Evolutionary conservation across 2,113 vertebrate genomes (phyloP), one percentile per base, ranked within the genome.

Genomic region (Erinaceus europaeus): DNA sequence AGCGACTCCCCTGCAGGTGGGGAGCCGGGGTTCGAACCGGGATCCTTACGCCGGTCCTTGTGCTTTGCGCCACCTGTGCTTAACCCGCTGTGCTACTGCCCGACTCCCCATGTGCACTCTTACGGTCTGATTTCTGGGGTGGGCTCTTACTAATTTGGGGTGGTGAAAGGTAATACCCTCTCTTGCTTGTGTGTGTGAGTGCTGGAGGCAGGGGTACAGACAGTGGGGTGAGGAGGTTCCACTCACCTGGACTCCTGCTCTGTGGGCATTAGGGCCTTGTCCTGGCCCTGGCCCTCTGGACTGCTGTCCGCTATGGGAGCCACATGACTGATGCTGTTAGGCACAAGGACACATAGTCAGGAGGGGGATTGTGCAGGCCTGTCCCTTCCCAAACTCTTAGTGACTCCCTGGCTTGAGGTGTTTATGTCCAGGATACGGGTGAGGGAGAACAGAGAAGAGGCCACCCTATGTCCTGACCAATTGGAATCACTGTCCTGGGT

Each of bases 241-340:
- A 65, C 95, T 97, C 89, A 99, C 99, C 98, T 98, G 96, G 93
- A 95, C 64, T 98, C 98, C 73, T 94, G 96, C 57, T 97, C 97
- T 0, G 64, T 2, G 36, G 82, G 88, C 25, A 93, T 82, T 3
- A 92, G 69, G n/a, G 82, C 87, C 85, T 97, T 98, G 88, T 98
- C 97, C 1, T 95, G 98, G 97, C 97, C 98, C 90, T 96, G 96
- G 84, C 97, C 91, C n/a, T 97, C 95, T 0, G 98, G 98, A 86
- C 98, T 99, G 97, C 97, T 98, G 92, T 99, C 99, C 0, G 98
- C 98, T 86, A 99, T 98, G 88, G 98, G 98, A 1, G 98, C 98
- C n/a, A 99, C 98, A 0, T 99, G 98, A 96, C 99, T 99, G 96
- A 99, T 98, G 90, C 99, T 99, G 95, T 23, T 80, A 53, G 87